Evolutionary conservation across 2,797 vertebrate genomes (phyloP), one percentile per base, ranked within the genome.

Genomic region (Poeciliopsis infans): DNA sequence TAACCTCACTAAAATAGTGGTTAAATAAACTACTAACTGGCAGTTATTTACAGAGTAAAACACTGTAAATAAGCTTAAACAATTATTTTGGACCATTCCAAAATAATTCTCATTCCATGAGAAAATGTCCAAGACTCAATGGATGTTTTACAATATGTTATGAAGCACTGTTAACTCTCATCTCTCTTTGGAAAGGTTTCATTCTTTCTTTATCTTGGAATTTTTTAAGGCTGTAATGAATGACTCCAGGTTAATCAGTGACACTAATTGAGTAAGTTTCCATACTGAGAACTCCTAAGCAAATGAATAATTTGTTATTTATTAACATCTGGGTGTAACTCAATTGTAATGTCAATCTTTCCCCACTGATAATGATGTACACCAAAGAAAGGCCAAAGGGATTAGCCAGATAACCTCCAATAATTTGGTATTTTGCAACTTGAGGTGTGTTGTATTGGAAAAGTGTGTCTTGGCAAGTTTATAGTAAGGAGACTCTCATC

Each of bases 171-270:
- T 68, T 28, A 1, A 0, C 53, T 18, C 51, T 16, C 7, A 49
- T 59, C n/a, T 28, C 3, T n/a, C 13, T 45, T 43, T n/a, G 23
- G 23, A 75, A 25, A 18, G 4, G 55, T 46, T 74, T 70, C 11
- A 7, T 68, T 85, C 33, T n/a, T 82, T 51, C 31, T 49, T 51
- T n/a, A 33, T 12, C 25, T 51, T 5, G 25, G 31, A 46, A 46
- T 16, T 28, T 15, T 74, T 69, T 28, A 73, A 80, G 6, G 64
- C 11, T 43, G 13, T 46, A 80, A 72, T 61, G 16, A 64, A 49
- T 33, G 0, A 55, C 55, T 53, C n/a, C 1, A 12, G 25, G 74
- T 86, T 80, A 88, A 89, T 90, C 87, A 85, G 77, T 91, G 78
- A 74, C 41, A 55, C 33, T 55, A 83, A 85, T 76, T 68, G 0